These are phyloP conservation scores for Petrolisthes manimaculis DNA, from an alignment of 2,888 invertebrate genomes.

Conservation along the genomic window DNA sequence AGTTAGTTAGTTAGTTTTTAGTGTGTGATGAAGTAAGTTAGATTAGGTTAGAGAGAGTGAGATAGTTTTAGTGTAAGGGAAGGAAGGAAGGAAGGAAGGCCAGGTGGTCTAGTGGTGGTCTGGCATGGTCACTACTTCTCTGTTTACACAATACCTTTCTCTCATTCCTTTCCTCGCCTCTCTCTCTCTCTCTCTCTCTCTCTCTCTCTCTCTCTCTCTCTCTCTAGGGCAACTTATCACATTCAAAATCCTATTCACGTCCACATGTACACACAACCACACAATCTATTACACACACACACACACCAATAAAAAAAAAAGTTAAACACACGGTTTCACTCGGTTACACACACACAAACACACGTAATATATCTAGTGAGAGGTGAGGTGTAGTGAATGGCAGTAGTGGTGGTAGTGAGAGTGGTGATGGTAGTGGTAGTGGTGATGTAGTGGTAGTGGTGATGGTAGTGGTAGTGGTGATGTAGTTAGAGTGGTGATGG, in stretches of 20 bases:
- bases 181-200: slow-evolving; percentile 23
- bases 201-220: too few relatives aligned
- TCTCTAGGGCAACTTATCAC: too few relatives aligned
- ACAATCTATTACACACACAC: too few relatives aligned
- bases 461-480: background rate
- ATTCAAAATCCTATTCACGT: too few relatives aligned
- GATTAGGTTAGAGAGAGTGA: background rate
- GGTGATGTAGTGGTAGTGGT: too few relatives aligned
- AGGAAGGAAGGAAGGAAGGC: background rate
- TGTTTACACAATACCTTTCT: background rate
- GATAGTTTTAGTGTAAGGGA: background rate
- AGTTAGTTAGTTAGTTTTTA: background rate
- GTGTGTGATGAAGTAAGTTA: background rate
- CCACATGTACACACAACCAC: too few relatives aligned
- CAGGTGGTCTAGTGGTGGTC: background rate
- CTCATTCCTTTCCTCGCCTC: background rate
- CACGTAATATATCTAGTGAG: background rate
- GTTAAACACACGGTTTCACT: too few relatives aligned
- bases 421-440: too few relatives aligned
- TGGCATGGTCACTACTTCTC: background rate
- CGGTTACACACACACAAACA: too few relatives aligned
- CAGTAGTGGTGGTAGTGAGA: too few relatives aligned
- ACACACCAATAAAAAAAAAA: too few relatives aligned
- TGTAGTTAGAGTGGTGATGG: background rate
- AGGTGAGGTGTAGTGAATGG: too few relatives aligned